Evolutionary conservation across 2,113 vertebrate genomes (phyloP).

Genomic region (Podocnemis expansa): DNA sequence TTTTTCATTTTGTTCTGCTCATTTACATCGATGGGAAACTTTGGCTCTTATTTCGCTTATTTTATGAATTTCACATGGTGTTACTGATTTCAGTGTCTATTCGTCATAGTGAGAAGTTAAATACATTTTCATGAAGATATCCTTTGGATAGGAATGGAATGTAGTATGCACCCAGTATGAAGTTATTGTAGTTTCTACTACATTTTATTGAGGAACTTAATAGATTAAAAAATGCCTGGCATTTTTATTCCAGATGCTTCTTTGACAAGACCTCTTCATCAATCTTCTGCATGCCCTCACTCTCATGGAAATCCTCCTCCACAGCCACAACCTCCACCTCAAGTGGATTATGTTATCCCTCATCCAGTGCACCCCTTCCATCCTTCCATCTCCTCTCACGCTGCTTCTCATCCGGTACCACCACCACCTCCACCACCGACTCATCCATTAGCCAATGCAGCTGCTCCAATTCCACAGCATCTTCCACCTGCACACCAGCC

Average conservation of each 20-base stretch:
- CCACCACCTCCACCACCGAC: slow-evolving; percentile 86
- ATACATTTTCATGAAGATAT: background rate
- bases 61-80: background rate
- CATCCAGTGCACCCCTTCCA: slow-evolving; percentile 95
- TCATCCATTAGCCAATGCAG: slow-evolving; percentile 87
- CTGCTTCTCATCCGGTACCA: slow-evolving; percentile 87
- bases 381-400: slow-evolving; percentile 88
- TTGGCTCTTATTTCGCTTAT: background rate
- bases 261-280: slow-evolving; percentile 92
- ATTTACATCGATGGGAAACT: background rate
- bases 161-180: background rate
- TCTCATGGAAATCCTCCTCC: slow-evolving; percentile 93
- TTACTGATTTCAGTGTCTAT: background rate
- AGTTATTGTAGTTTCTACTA: background rate
- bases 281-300: slow-evolving; percentile 92
- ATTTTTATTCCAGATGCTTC: slow-evolving; percentile 85
- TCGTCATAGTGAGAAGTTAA: background rate
- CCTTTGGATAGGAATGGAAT: background rate
- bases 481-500: slow-evolving; percentile 90
- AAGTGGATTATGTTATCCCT: slow-evolving; percentile 94
- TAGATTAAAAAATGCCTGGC: background rate
- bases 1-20: background rate
- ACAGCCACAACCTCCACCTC: slow-evolving; percentile 88
- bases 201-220: background rate
- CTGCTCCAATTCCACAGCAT: slow-evolving; percentile 89